phyloP scores from a whole-genome alignment of 2,888 invertebrate species.

The Euzophera pinguis region DNA sequence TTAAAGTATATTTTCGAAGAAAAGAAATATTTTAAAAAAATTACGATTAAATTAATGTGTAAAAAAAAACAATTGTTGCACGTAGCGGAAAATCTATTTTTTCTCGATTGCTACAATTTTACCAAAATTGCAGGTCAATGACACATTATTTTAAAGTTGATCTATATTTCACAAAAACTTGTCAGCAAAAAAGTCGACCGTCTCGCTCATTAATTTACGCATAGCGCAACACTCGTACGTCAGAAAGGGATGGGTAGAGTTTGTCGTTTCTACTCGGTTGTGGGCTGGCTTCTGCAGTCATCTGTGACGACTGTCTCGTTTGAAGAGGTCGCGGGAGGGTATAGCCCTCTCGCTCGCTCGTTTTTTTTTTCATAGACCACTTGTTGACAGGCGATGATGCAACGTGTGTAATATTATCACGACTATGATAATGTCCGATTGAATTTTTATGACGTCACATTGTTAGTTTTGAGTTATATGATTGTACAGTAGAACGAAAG shows the following conservation, averaged over 20 bases:
- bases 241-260: slow-evolving; percentile 47
- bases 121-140: slow-evolving; percentile 55
- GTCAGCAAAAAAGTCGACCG: slow-evolving; percentile 49
- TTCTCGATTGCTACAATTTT: slow-evolving; percentile 34
- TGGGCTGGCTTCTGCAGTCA: slow-evolving; percentile 69
- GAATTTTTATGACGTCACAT: slow-evolving; percentile 34
- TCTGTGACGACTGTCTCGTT: slow-evolving; percentile 68
- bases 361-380: slow-evolving; percentile 44
- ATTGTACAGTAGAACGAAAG: too few relatives aligned
- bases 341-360: slow-evolving; percentile 50
- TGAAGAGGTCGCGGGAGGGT: slow-evolving; percentile 55
- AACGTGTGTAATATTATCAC: slow-evolving; percentile 48
- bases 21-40: too few relatives aligned
- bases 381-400: slow-evolving; percentile 56
- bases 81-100: background rate
- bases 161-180: slow-evolving; percentile 72
- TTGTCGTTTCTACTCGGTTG: slow-evolving; percentile 37
- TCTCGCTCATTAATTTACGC: slow-evolving; percentile 37
- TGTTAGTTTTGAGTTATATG: background rate
- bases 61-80: too few relatives aligned
- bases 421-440: slow-evolving; percentile 39
- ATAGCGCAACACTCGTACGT: slow-evolving; percentile 22
- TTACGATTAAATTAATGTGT: too few relatives aligned
- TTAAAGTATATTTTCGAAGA: too few relatives aligned
- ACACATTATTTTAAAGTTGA: slow-evolving; percentile 70